Conservation (phyloP, 2,113 vertebrate species). For the Upupa epops region DNA sequence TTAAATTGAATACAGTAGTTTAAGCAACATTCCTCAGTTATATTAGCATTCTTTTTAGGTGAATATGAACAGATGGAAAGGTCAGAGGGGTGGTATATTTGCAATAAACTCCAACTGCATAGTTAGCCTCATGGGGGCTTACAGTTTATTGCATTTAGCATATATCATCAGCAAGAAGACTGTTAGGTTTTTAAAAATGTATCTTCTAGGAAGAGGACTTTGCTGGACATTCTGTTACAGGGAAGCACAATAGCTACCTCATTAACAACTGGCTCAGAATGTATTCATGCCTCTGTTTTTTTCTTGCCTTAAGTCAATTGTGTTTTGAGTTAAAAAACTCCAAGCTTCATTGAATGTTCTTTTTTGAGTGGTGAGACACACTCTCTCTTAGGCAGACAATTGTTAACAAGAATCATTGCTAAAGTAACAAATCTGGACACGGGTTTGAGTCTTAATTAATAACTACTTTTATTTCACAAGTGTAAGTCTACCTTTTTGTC, state of each 20-base stretch:
- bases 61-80: conserved; percentile 68
- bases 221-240: not conserved
- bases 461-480: not conserved
- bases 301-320: not conserved
- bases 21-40: conserved; percentile 41
- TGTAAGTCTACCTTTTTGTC: not conserved
- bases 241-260: not conserved
- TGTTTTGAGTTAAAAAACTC: not conserved
- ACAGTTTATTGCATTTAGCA: conserved; percentile 15
- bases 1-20: conserved; percentile 47
- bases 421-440: not conserved
- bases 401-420: not conserved
- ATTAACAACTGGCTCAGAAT: not conserved
- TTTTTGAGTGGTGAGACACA: not conserved
- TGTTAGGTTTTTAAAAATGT: not conserved
- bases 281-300: not conserved
- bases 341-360: not conserved
- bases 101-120: conserved; percentile 70
- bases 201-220: conserved; percentile 4
- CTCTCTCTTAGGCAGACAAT: not conserved
- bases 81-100: conserved; percentile 42
- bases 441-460: not conserved
- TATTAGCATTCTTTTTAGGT: conserved; percentile 31
- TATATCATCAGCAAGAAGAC: not conserved
- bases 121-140: conserved; percentile 33